Percentiles rank a stretch among this genome's conserved stretches.
These are phyloP conservation scores for Eristalis arbustorum DNA, from an alignment of 2,888 invertebrate species.

Conservation along the genomic window DNA sequence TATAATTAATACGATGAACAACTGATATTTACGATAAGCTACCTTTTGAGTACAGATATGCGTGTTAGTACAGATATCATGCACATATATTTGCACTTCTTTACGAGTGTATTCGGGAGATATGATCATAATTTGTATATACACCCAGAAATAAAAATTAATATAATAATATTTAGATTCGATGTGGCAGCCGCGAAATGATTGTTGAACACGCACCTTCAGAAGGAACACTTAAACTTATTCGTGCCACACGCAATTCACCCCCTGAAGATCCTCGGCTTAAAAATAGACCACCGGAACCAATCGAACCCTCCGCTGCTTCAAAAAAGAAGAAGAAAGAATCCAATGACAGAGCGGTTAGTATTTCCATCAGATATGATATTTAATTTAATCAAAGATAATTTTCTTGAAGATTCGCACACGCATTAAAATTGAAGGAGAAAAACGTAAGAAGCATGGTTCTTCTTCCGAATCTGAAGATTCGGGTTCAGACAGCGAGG, in stretches of 20 bases:
- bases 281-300: conserved; percentile 82
- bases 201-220: conserved; percentile 72
- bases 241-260: conserved; percentile 77
- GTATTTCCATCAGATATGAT: neutral
- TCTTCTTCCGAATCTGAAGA: conserved; percentile 84
- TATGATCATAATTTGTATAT: neutral
- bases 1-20: too few relatives aligned
- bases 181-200: conserved; percentile 67
- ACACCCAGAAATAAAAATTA: neutral
- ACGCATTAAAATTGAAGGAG: conserved; percentile 80
- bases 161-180: conserved; percentile 33
- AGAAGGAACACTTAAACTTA: conserved; percentile 76
- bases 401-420: conserved; percentile 75
- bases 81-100: too few relatives aligned
- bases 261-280: conserved; percentile 83
- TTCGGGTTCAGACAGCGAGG: conserved; percentile 82
- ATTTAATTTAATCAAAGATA: neutral
- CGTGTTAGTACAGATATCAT: too few relatives aligned
- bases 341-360: conserved; percentile 78
- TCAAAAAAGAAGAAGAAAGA: conserved; percentile 80
- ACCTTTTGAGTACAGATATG: too few relatives aligned
- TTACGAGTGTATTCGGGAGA: too few relatives aligned
- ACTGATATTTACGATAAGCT: too few relatives aligned
- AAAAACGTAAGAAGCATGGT: conserved; percentile 80
- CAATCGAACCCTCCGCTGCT: conserved; percentile 80